Evolutionary conservation across 2,113 vertebrate genomes (phyloP), one percentile per base, ranked within the genome.

Genomic region (Aegypius monachus): DNA sequence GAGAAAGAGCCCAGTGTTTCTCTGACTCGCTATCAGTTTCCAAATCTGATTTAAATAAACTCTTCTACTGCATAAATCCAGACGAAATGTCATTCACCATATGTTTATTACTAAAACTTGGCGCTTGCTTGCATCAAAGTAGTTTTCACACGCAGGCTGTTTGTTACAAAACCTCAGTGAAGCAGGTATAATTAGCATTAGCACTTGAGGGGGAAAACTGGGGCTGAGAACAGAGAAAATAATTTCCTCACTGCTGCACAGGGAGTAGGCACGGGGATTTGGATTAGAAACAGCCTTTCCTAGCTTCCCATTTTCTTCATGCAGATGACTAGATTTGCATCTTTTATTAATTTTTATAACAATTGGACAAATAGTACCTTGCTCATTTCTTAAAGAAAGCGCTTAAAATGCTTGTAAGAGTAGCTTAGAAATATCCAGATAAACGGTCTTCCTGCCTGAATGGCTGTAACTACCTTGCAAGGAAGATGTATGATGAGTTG

Each of bases 71-170:
- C 75, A 72, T 85, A 94, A 81, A 95, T 94, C 84, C 74, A 97
- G 71, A 86, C 82, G 68, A 95, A 92, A 93, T 90, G 63, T 81
- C 95, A 85, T 91, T 97, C 93, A 94, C 97, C 97, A 95, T 96
- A 92, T 95, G 96, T 96, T 98, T 98, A 96, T 96, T 97, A 87
- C 91, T 83, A 58, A 90, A 94, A 86, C 93, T 94, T 97, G 95
- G 94, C 74, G 0, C 95, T 78, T 78, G 53, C 81, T 94, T 94
- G 89, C 93, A 93, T 93, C 89, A 73, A 90, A 97, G 97, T 77
- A 77, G 87, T 81, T 94, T 96, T 95, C 89, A 78, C 85, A 95
- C 5, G n/a, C 89, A 95, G 91, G 79, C 91, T 94, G 91, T 96
- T 96, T 95, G 91, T 95, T 97, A 93, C 70, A 95, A 97, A 96